Percentiles rank a stretch among this genome's conserved stretches.
These are phyloP conservation scores for Onychostruthus taczanowskii DNA, from an alignment of 2,113 vertebrate genomes.

Conservation along the genomic window DNA sequence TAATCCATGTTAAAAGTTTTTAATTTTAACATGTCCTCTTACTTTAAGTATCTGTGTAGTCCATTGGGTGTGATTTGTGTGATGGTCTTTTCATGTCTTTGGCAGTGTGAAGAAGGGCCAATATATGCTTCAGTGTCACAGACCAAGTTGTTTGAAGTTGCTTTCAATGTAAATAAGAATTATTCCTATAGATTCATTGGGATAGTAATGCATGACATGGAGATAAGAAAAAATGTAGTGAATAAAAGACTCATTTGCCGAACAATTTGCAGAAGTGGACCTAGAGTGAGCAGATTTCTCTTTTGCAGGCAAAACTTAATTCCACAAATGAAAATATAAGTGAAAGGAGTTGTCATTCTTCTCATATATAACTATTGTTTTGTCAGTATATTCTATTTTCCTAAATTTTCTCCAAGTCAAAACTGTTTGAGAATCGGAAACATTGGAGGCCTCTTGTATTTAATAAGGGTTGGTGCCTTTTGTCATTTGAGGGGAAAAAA, in stretches of 20 bases:
- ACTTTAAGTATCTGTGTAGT: not conserved
- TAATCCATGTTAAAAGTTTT: not conserved
- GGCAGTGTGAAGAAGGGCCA: not conserved
- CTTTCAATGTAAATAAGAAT: not conserved
- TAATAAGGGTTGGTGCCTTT: conserved; percentile 51
- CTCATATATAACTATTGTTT: not conserved
- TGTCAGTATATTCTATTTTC: not conserved
- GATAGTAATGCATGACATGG: not conserved
- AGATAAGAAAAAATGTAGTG: not conserved
- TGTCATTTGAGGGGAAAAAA: conserved; percentile 37
- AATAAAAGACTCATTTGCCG: not conserved
- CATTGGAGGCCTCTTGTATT: not conserved
- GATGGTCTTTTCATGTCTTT: fast-evolving
- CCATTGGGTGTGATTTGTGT: not conserved
- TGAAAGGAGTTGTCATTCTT: not conserved
- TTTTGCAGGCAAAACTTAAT: not conserved
- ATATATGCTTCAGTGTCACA: not conserved
- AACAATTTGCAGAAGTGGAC: not conserved
- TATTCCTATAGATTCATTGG: not conserved
- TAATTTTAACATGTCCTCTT: not conserved
- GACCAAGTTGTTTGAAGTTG: not conserved
- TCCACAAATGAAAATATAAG: not conserved
- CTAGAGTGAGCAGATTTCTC: not conserved
- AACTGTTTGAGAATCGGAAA: not conserved
- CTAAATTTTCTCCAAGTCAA: not conserved